These are phyloP conservation scores for Amitus sp. DNA, from an alignment of 2,888 invertebrate genomes.

Conservation along the genomic window DNA sequence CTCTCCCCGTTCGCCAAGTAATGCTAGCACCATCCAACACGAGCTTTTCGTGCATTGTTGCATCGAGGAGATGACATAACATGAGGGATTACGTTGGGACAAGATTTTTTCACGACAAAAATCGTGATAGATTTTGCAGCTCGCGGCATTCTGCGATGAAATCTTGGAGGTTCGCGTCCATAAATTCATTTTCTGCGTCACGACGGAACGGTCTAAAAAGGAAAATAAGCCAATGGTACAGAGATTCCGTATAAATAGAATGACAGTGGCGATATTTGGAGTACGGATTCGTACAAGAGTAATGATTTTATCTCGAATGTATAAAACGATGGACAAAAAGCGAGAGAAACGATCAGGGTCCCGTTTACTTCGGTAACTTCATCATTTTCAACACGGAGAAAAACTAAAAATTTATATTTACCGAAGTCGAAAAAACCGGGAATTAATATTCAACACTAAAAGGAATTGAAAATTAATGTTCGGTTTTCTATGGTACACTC, in stretches of 20 bases:
- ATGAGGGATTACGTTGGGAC: not conserved
- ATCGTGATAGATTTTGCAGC: too few species aligned
- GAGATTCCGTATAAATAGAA: not conserved
- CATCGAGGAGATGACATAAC: not conserved
- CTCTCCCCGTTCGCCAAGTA: constrained; percentile 49
- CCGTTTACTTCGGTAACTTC: too few species aligned
- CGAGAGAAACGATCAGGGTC: too few species aligned
- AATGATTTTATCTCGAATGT: not conserved
- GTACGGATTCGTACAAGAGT: not conserved
- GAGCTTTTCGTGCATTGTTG: not conserved
- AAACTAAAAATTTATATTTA: too few species aligned
- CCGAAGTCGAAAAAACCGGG: too few species aligned
- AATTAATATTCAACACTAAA: too few species aligned
- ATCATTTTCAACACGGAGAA: too few species aligned
- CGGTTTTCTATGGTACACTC: too few species aligned
- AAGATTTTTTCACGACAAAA: too few species aligned
- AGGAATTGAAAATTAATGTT: too few species aligned
- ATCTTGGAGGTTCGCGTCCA: not conserved
- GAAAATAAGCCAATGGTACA: not conserved
- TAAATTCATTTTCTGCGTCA: not conserved
- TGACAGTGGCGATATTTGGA: not conserved
- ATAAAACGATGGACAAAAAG: too few species aligned
- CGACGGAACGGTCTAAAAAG: not conserved
- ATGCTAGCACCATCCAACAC: constrained; percentile 43
- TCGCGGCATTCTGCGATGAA: too few species aligned